phyloP scores from a whole-genome alignment of 2,888 invertebrate species.

The Parnassius orleans region DNA sequence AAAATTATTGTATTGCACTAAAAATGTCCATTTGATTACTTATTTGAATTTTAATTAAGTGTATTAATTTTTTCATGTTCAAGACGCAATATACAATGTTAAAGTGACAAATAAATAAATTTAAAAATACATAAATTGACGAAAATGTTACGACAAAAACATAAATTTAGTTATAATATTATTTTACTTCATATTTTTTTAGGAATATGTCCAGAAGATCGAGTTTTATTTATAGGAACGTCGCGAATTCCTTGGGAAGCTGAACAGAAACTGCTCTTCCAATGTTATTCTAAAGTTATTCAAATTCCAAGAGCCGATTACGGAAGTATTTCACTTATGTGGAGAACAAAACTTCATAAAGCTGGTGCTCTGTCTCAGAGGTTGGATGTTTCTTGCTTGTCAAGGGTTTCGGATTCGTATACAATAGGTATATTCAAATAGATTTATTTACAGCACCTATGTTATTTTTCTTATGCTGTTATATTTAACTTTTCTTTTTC shows the following conservation, averaged over 20 bases:
- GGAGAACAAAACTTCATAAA: slow-evolving; percentile 64
- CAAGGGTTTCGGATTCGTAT: slow-evolving; percentile 95
- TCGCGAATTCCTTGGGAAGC: slow-evolving; percentile 93
- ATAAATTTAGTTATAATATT: too few relatives aligned
- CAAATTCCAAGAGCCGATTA: slow-evolving; percentile 94
- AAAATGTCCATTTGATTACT: too few relatives aligned
- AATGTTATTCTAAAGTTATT: slow-evolving; percentile 93
- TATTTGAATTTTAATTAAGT: too few relatives aligned
- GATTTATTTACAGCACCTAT: too few relatives aligned
- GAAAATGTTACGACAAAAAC: too few relatives aligned
- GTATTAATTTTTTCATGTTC: too few relatives aligned
- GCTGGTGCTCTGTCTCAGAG: slow-evolving; percentile 87
- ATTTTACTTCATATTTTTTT: neutral
- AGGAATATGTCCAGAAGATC: slow-evolving; percentile 25
- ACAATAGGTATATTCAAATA: slow-evolving; percentile 65
- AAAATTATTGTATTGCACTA: too few relatives aligned
- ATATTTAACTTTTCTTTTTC: too few relatives aligned
- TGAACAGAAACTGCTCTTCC: slow-evolving; percentile 92
- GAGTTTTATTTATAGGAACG: slow-evolving; percentile 90
- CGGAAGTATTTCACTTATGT: slow-evolving; percentile 88
- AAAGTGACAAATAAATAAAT: too few relatives aligned
- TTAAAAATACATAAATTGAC: too few relatives aligned
- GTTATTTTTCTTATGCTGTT: too few relatives aligned
- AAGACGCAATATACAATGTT: too few relatives aligned
- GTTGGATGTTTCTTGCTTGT: slow-evolving; percentile 90